Evolutionary conservation across 2,888 invertebrate genomes (phyloP), one percentile per base, ranked within the genome.

Genomic region (Thecocarcelia acutangulata): DNA sequence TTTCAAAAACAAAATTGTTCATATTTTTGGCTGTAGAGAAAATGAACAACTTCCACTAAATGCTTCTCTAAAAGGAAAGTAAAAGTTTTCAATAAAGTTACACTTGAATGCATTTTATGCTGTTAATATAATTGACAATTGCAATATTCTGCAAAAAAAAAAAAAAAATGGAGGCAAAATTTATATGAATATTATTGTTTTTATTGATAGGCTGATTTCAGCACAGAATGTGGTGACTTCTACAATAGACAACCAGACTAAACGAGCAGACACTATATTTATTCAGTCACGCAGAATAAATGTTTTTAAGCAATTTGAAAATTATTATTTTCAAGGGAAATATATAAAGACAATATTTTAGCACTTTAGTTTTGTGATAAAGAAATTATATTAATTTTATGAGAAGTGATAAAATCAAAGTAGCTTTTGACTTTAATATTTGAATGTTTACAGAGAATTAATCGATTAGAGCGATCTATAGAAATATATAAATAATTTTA

Each of bases 41-140:
- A 33, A 33, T 33, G 33, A 33, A 33, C 33, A 33, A 33, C 33
- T 33, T 33, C n/a, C 33, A 33, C 33, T 33, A 33, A 33, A 33
- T 33, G 33, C 33, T n/a, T n/a, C n/a, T 9, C 9, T 33, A 52
- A 64, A 58, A 37, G 56, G 69, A 63, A 58, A 68, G 81, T 58
- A 68, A 50, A 82, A 82, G 78, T 82, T 78, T 82, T 78, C 78
- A 66, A 78, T 83, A 72, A 78, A 84, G 86, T 89, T 86, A 86
- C 87, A 87, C 88, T 89, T 86, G 88, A 89, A 84, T 89, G 88
- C 88, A 89, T 88, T 84, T 83, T 75, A 70, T 84, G 66, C 85
- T 86, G 87, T 87, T 88, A 86, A 66, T 59, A n/a, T 70, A 64
- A 87, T 88, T 84, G 84, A 83, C 78, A 78, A 83, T 64, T 80